phyloP scores from a whole-genome alignment of 2,797 vertebrate species.

The Botia kubotai region DNA sequence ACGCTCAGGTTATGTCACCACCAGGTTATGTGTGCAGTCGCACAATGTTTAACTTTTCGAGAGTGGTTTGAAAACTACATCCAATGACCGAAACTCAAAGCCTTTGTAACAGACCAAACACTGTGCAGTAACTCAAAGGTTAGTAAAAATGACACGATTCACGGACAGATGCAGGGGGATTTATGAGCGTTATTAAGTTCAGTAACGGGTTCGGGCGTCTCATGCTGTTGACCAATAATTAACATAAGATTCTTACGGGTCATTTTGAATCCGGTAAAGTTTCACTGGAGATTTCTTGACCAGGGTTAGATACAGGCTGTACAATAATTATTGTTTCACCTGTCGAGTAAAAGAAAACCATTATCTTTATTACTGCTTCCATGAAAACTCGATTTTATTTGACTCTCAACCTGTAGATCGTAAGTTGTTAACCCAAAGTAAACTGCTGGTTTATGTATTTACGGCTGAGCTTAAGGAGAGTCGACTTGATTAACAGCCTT shows the following conservation, averaged over 20 bases:
- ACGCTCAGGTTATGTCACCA: neutral
- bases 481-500: neutral
- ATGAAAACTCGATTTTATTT: neutral
- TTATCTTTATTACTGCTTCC: neutral
- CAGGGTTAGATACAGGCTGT: conserved; percentile 75
- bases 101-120: neutral
- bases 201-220: neutral
- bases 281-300: conserved; percentile 72
- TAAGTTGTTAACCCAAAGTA: neutral
- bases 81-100: conserved; percentile 1
- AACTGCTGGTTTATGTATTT: neutral
- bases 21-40: neutral
- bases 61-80: neutral
- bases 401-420: neutral
- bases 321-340: conserved; percentile 78
- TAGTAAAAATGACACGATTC: neutral
- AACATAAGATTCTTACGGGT: conserved; percentile 76
- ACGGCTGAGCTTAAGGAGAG: neutral
- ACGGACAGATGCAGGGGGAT: conserved; percentile 1
- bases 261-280: conserved; percentile 77
- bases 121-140: conserved; percentile 10
- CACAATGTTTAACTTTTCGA: conserved; percentile 19
- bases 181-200: neutral
- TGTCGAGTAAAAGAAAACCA: conserved; percentile 61
- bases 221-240: conserved; percentile 4